These are phyloP conservation scores for Pangasianodon gigas DNA, from an alignment of 2,113 vertebrate genomes.

Conservation along the genomic window DNA sequence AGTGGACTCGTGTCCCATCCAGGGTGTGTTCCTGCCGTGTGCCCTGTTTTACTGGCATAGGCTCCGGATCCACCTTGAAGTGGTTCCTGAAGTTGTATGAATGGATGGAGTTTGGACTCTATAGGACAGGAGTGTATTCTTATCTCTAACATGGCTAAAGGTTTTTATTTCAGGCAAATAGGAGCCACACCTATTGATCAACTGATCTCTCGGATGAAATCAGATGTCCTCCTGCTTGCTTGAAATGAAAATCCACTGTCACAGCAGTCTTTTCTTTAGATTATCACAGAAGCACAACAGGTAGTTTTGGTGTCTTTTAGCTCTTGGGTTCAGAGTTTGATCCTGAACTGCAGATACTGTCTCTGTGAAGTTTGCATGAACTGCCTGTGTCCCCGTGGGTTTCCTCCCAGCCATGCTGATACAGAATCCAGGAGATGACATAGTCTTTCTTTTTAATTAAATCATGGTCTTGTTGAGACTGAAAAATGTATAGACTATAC, in stretches of 20 bases:
- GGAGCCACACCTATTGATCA: neutral
- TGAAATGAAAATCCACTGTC: neutral
- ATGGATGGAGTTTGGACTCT: neutral
- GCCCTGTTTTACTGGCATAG: neutral
- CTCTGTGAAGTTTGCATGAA: neutral
- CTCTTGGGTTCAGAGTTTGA: neutral
- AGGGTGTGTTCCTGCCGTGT: neutral
- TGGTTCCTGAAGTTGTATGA: neutral
- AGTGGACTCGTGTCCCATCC: neutral
- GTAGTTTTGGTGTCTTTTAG: neutral
- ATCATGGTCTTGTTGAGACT: neutral
- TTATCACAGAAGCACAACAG: neutral
- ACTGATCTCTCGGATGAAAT: neutral
- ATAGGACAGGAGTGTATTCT: neutral
- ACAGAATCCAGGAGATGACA: neutral
- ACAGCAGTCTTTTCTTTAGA: neutral
- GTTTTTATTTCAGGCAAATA: neutral
- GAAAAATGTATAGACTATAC: neutral
- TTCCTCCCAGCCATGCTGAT: neutral
- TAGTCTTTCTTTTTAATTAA: neutral
- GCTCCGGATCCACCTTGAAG: neutral
- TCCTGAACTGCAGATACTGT: neutral
- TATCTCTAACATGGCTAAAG: neutral
- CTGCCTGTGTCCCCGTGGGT: neutral
- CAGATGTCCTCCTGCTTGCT: neutral